phyloP scores from a whole-genome alignment of 2,797 vertebrate species.

The Peromyscus nudipes region DNA sequence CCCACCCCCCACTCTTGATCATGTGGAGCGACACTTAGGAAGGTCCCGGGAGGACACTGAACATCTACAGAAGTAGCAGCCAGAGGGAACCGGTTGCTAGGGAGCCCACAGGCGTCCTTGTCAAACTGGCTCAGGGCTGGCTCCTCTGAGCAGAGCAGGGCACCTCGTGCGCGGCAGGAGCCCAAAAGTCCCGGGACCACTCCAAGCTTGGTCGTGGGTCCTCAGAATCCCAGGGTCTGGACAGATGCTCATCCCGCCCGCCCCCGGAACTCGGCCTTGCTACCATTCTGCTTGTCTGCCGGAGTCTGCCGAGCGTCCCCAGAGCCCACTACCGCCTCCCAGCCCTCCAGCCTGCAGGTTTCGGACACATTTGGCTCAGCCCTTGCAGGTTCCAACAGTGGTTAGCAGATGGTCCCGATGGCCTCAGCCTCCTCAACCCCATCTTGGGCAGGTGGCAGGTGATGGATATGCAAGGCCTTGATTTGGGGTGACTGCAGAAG shows the following conservation, averaged over 20 bases:
- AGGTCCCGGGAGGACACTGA: not conserved
- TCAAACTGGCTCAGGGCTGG: not conserved
- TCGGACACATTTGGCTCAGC: not conserved
- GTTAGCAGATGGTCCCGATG: not conserved
- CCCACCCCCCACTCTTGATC: accelerated
- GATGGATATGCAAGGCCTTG: not conserved
- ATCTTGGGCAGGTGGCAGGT: accelerated
- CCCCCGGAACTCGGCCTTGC: too few relatives aligned
- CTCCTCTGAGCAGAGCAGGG: not conserved
- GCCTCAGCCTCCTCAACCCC: not conserved
- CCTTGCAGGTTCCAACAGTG: not conserved
- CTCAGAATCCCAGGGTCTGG: not conserved
- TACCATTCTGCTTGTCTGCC: not conserved
- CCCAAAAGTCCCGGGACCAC: not conserved
- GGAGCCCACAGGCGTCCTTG: not conserved
- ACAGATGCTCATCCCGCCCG: not conserved
- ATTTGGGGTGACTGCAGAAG: constrained; percentile 57
- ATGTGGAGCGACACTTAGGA: not conserved
- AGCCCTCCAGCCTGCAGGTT: not conserved
- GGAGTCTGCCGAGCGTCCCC: not conserved
- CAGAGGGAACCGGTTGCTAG: not conserved
- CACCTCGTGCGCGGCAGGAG: not conserved
- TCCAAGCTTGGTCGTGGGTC: not conserved
- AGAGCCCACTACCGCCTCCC: not conserved
- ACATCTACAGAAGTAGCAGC: not conserved